Evolutionary conservation across 2,888 invertebrate species (phyloP), one percentile per base, ranked within the genome.

Genomic region (Nomada flava): DNA sequence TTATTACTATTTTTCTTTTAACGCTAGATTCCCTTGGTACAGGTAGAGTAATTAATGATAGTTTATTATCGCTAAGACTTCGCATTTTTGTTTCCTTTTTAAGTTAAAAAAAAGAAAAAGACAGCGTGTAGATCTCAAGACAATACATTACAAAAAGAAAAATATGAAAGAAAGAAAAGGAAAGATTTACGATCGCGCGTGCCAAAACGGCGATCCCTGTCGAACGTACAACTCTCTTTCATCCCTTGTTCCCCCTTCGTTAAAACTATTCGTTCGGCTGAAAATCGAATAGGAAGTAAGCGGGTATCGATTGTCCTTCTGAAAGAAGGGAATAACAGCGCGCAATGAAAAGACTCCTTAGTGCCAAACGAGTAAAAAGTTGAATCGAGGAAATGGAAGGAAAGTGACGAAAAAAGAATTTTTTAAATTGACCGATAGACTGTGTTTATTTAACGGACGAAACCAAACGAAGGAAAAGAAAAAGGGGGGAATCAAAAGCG

Each of bases 271-370:
- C 20, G 47, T 50, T 64, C 26, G 64, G 23, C 47, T 29, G 13
- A 20, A 36, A 26, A 62, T 57, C 65, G 79, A 65, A 65, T 36
- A 77, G 77, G 70, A 50, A 53, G n/a, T 26, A 52, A 65, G 64
- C 55, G 29, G 9, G 20, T 20, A 29, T 26, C 11, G 15, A n/a
- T 70, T 10, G 15, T 23, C 26, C 13, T 42, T 44, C 18, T 15
- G 15, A 42, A 23, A 15, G 5, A 5, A 23, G 20, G 18, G n/a
- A 18, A 0, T 4, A 18, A 7, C 0, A 20, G 15, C 11, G 53
- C 47, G 64, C 64, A 72, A 88, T 90, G 88, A 87, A 88, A 47
- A 47, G 15, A 91, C 90, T 91, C 91, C 90, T 91, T 91, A 91
- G 91, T 91, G 91, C 91, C 91, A 91, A 91, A 91, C 59, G 15